phyloP scores from a whole-genome alignment of 1,140 invertebrate genomes.

The Himalopsyche phryganea region DNA sequence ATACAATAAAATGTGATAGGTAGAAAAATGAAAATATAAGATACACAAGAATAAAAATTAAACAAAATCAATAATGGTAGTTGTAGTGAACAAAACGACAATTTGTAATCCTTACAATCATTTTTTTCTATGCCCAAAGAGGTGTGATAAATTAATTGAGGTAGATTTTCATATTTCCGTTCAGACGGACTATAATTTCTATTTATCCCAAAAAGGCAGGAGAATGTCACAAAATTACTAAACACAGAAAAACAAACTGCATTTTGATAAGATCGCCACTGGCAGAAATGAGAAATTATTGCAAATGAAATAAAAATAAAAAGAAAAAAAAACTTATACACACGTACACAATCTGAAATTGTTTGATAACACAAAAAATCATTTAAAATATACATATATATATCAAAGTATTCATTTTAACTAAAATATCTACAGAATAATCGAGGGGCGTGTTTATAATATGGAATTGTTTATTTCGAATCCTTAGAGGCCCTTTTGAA shows the following conservation, averaged over 20 bases:
- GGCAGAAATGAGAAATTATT: slow-evolving; percentile 7
- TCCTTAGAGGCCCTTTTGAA: not conserved
- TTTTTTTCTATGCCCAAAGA: slow-evolving; percentile 24
- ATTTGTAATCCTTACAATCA: slow-evolving; percentile 16
- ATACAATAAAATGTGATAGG: slow-evolving; percentile 35
- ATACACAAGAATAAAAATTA: slow-evolving; percentile 21
- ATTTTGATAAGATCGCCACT: not conserved
- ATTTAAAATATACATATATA: slow-evolving; percentile 11
- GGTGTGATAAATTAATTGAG: slow-evolving; percentile 30
- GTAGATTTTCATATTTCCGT: slow-evolving; percentile 29
- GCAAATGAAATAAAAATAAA: slow-evolving; percentile 9
- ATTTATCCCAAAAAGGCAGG: no score
- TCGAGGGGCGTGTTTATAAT: slow-evolving; percentile 12
- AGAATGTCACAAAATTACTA: not conserved
- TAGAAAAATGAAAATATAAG: slow-evolving; percentile 33
- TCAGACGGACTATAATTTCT: slow-evolving; percentile 15
- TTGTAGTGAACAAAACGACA: slow-evolving; percentile 17
- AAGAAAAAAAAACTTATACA: slow-evolving; percentile 11
- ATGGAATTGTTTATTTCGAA: slow-evolving; percentile 1
- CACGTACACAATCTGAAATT: not conserved
- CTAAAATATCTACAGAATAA: slow-evolving; percentile 19
- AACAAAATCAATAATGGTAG: slow-evolving; percentile 13
- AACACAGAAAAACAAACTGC: no score
- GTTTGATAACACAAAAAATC: slow-evolving; percentile 2
- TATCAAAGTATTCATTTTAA: slow-evolving; percentile 15